A percentile compares a stretch with the other conserved stretches of the same genome.
Evolutionary conservation across 92 coral and sea anemone genomes (phyloP).

Genomic region (Palythoa heliodiscus): DNA sequence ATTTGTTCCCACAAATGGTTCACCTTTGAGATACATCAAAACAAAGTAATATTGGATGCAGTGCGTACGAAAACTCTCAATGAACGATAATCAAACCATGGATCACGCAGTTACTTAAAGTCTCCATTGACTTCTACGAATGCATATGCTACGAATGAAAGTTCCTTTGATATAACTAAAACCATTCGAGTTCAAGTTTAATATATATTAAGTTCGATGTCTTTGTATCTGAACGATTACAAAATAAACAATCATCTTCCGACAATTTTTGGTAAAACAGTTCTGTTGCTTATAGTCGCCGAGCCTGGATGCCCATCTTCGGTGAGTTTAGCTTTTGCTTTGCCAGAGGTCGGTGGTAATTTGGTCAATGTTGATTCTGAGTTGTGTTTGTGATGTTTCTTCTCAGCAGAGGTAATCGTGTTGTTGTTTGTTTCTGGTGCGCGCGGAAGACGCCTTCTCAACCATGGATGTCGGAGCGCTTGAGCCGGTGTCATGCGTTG

Average conservation of each 20-base stretch:
- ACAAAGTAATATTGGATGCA: not conserved
- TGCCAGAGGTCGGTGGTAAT: slow-evolving; percentile 94
- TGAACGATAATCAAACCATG: not conserved
- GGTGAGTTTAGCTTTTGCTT: slow-evolving; percentile 77
- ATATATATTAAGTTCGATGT: not conserved
- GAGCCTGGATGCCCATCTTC: slow-evolving; percentile 67
- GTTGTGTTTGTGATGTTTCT: slow-evolving; percentile 59
- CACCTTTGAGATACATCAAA: not conserved
- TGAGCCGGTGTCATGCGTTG: slow-evolving; percentile 93
- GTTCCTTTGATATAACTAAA: not conserved
- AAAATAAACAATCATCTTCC: slow-evolving; percentile 69
- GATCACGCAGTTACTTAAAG: not conserved
- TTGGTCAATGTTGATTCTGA: slow-evolving; percentile 80
- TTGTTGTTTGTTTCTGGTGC: slow-evolving; percentile 90
- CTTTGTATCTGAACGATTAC: not conserved
- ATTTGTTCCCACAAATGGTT: slow-evolving; percentile 15
- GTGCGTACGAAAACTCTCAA: not conserved
- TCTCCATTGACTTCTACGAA: not conserved
- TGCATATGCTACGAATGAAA: slow-evolving; percentile 41
- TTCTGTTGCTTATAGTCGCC: slow-evolving; percentile 76
- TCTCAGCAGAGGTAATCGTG: slow-evolving; percentile 63
- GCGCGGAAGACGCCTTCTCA: slow-evolving; percentile 90
- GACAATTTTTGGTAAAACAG: slow-evolving; percentile 98
- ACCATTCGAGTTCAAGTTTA: not conserved
- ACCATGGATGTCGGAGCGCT: slow-evolving; percentile 98